Conservation (phyloP, 2,797 vertebrate genomes). For the Cyprinodon diabolis region DNA sequence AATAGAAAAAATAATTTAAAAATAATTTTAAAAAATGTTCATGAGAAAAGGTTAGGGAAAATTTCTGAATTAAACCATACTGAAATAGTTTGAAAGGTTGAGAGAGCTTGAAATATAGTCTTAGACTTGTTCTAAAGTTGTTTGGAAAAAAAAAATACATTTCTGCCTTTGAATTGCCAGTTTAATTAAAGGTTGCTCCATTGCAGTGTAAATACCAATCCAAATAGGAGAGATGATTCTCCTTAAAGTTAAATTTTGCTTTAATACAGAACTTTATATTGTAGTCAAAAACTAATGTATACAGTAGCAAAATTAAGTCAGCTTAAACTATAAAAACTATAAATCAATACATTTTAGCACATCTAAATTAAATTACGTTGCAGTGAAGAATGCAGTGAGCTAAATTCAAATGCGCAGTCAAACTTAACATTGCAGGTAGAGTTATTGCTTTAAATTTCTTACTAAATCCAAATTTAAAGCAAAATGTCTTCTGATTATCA, state of each 20-base stretch:
- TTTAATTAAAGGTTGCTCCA: neutral
- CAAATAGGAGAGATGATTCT: neutral
- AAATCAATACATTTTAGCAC: neutral
- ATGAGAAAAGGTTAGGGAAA: neutral
- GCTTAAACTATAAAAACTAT: neutral
- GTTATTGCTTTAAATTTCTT: slow-evolving; percentile 6
- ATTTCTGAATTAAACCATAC: neutral
- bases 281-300: too few species aligned
- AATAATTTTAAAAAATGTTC: neutral
- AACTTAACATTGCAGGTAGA: neutral
- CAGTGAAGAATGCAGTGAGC: neutral
- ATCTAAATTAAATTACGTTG: neutral
- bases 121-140: too few species aligned
- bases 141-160: neutral
- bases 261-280: too few species aligned
- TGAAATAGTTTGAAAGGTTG: too few species aligned
- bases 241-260: neutral
- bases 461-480: slow-evolving; percentile 16
- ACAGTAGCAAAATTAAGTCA: neutral
- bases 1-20: neutral
- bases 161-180: neutral
- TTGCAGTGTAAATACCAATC: neutral
- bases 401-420: neutral
- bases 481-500: slow-evolving; percentile 39
- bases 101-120: too few species aligned